Percentiles rank a stretch among this genome's conserved stretches.
Evolutionary conservation across 2,888 invertebrate genomes (phyloP).

Genomic region (Sphaerophoria rueppellii): DNA sequence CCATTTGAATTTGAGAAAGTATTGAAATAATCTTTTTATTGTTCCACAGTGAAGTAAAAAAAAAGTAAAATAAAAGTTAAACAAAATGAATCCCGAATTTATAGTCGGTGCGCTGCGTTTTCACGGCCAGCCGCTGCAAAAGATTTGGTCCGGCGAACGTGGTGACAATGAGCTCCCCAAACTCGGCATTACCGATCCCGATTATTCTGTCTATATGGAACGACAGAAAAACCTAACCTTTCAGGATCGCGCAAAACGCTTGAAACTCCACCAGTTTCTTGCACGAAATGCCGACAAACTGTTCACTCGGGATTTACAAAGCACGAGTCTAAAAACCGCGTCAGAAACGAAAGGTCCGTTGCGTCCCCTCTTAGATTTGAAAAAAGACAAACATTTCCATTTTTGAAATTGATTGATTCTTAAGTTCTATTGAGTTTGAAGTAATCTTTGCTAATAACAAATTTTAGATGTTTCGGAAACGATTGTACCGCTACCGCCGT

Average conservation of each 20-base stretch:
- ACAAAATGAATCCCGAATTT: constrained; percentile 78
- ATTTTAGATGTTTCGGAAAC: constrained; percentile 56
- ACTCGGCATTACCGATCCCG: constrained; percentile 85
- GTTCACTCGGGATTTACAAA: constrained; percentile 85
- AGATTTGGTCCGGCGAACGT: constrained; percentile 93
- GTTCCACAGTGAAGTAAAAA: not conserved
- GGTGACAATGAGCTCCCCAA: constrained; percentile 89
- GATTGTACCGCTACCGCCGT: constrained; percentile 87
- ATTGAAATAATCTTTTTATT: not conserved
- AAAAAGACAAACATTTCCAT: not conserved
- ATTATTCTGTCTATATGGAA: constrained; percentile 89
- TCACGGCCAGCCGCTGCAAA: constrained; percentile 93
- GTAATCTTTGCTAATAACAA: not conserved
- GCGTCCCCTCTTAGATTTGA: not conserved
- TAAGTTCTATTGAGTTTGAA: not conserved
- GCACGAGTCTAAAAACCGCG: constrained; percentile 79
- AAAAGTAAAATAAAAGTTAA: constrained; percentile 3
- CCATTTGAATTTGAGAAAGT: no score
- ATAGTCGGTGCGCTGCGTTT: constrained; percentile 90
- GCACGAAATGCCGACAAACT: constrained; percentile 91
- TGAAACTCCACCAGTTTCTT: constrained; percentile 93
- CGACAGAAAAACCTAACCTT: constrained; percentile 91
- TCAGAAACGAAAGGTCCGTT: constrained; percentile 62
- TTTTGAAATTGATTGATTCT: not conserved
- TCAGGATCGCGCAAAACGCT: constrained; percentile 91